Conservation (phyloP, 2,888 invertebrate genomes). For the Coelopa pilipes region DNA sequence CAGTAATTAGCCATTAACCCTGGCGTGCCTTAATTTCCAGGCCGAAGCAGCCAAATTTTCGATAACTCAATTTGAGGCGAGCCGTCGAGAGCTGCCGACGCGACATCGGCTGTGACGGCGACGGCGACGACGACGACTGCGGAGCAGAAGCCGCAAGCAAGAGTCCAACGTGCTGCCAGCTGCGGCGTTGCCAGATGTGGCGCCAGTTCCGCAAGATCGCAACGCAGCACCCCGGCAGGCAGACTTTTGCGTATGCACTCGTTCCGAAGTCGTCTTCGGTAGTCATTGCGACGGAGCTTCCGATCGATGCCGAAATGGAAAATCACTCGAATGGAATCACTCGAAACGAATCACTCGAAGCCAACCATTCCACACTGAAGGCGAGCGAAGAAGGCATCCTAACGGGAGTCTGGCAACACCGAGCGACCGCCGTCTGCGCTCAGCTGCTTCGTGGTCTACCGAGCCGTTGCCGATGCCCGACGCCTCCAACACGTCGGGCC, state of each 20-base stretch:
- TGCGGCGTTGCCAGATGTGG: neutral
- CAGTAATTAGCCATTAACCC: constrained; percentile 1
- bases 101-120: no score
- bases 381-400: neutral
- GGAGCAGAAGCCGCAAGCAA: neutral
- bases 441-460: constrained; percentile 7
- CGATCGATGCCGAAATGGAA: no score
- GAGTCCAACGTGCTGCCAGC: neutral
- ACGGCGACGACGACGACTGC: neutral
- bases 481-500: no score
- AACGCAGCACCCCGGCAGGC: no score
- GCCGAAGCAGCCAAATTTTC: neutral
- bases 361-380: no score
- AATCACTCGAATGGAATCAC: no score
- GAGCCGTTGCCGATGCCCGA: neutral
- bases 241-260: no score
- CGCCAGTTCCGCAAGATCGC: no score
- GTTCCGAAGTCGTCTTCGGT: no score
- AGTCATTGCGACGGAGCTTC: no score
- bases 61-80: neutral
- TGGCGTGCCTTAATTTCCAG: neutral
- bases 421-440: neutral
- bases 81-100: no score
- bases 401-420: neutral
- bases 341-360: no score